Percentiles rank a stretch among this genome's conserved stretches.
Evolutionary conservation across 1,140 invertebrate species (phyloP).

Genomic region (Gonioctena quinquepunctata): DNA sequence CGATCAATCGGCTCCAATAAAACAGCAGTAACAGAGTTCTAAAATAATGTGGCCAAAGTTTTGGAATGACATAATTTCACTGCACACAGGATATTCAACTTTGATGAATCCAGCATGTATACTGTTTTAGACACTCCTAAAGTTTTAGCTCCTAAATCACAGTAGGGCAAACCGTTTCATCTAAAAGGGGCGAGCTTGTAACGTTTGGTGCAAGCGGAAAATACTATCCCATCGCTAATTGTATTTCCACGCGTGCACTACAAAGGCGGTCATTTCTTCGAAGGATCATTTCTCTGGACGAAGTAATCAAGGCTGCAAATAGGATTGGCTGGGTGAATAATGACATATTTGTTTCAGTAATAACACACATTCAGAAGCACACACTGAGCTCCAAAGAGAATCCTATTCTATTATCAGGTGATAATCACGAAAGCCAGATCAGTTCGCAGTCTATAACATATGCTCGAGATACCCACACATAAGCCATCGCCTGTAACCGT

Average conservation of each 20-base stretch:
- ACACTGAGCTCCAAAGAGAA: conserved; percentile 37
- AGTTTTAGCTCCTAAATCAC: conserved; percentile 38
- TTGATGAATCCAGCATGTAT: conserved; percentile 22
- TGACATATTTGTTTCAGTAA: conserved; percentile 50
- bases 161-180: not conserved
- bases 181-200: conserved; percentile 17
- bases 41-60: conserved; percentile 17
- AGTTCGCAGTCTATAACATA: conserved; percentile 36
- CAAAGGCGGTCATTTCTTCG: conserved; percentile 51
- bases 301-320: conserved; percentile 54
- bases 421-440: conserved; percentile 55
- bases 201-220: conserved; percentile 43
- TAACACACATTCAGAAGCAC: conserved; percentile 52
- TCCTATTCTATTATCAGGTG: conserved; percentile 52
- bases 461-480: conserved; percentile 43
- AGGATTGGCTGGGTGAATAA: conserved; percentile 51
- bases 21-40: conserved; percentile 20
- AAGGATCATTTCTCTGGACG: conserved; percentile 45
- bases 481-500: conserved; percentile 48
- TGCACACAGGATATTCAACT: conserved; percentile 25
- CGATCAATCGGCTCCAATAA: conserved; percentile 22
- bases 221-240: conserved; percentile 51
- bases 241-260: conserved; percentile 51
- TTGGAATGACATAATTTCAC: conserved; percentile 41
- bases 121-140: conserved; percentile 51